phyloP scores from a whole-genome alignment of 2,113 vertebrate genomes.

The Ammodytes dubius region DNA sequence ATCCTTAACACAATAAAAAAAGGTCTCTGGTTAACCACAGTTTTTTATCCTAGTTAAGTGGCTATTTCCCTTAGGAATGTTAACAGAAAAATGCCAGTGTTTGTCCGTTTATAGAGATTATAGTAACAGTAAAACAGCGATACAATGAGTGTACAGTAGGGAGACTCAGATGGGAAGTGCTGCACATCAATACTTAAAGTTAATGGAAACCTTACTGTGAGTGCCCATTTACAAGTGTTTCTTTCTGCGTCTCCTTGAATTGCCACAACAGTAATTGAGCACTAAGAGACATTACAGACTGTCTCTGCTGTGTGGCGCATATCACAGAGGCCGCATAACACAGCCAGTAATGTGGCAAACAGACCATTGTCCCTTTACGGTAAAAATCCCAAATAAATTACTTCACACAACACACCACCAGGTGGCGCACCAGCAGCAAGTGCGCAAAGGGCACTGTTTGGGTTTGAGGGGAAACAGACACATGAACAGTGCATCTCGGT shows the following conservation, averaged over 20 bases:
- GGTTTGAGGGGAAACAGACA: background rate
- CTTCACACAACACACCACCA: slow-evolving; percentile 52
- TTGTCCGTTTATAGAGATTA: slow-evolving; percentile 27
- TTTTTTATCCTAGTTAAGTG: background rate
- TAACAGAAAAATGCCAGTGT: slow-evolving; percentile 16
- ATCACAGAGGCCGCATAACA: slow-evolving; percentile 32
- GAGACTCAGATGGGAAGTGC: slow-evolving; percentile 19
- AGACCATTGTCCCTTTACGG: slow-evolving; percentile 1
- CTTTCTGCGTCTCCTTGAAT: slow-evolving; percentile 29
- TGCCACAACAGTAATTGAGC: slow-evolving; percentile 19
- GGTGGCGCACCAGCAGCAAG: slow-evolving; percentile 64
- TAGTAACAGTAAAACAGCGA: slow-evolving; percentile 39
- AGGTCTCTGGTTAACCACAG: background rate
- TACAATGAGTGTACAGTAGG: slow-evolving; percentile 38
- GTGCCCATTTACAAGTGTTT: slow-evolving; percentile 35
- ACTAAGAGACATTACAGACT: slow-evolving; percentile 2
- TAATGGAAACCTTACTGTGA: slow-evolving; percentile 50
- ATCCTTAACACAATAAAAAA: background rate
- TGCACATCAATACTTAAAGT: slow-evolving; percentile 40
- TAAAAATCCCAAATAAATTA: background rate
- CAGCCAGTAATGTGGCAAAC: slow-evolving; percentile 15
- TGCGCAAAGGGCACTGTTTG: slow-evolving; percentile 11
- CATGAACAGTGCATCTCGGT: background rate
- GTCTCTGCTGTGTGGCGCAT: slow-evolving; percentile 19
- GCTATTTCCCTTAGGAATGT: slow-evolving; percentile 8